These are phyloP conservation scores for Fregata magnificens DNA, from an alignment of 2,113 vertebrate species.

Conservation along the genomic window DNA sequence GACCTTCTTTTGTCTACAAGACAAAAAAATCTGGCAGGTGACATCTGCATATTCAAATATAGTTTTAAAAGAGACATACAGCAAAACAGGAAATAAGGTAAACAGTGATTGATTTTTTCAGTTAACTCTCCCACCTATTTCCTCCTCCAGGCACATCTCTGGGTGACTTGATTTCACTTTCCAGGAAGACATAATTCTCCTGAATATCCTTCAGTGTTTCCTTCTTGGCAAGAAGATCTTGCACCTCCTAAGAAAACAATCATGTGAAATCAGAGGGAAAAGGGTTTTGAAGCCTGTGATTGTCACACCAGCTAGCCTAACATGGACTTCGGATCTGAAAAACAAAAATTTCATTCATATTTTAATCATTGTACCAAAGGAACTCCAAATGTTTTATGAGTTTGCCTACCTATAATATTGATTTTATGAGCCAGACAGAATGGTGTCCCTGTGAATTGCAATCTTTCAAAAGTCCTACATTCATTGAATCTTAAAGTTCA, in stretches of 20 bases:
- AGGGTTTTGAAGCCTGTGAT: neutral
- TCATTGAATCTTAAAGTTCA: neutral
- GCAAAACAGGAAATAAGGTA: neutral
- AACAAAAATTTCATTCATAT: neutral
- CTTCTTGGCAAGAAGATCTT: constrained; percentile 8
- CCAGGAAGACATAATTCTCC: neutral
- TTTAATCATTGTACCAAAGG: neutral
- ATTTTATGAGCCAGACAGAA: neutral
- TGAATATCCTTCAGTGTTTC: neutral
- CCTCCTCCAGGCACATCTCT: neutral
- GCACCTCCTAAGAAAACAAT: constrained; percentile 37
- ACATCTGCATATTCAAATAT: neutral
- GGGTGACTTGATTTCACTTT: neutral
- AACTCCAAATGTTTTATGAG: neutral
- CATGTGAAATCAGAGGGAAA: neutral
- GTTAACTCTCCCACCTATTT: neutral
- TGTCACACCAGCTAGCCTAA: neutral
- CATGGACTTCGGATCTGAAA: neutral
- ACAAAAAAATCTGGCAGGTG: neutral
- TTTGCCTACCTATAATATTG: neutral
- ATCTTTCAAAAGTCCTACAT: neutral
- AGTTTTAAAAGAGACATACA: neutral
- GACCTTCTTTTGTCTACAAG: neutral
- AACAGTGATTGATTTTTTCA: neutral
- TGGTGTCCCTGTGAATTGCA: neutral